These are phyloP conservation scores for Aphelenchoides fujianensis DNA, from an alignment of 1,140 invertebrate species.

Conservation along the genomic window DNA sequence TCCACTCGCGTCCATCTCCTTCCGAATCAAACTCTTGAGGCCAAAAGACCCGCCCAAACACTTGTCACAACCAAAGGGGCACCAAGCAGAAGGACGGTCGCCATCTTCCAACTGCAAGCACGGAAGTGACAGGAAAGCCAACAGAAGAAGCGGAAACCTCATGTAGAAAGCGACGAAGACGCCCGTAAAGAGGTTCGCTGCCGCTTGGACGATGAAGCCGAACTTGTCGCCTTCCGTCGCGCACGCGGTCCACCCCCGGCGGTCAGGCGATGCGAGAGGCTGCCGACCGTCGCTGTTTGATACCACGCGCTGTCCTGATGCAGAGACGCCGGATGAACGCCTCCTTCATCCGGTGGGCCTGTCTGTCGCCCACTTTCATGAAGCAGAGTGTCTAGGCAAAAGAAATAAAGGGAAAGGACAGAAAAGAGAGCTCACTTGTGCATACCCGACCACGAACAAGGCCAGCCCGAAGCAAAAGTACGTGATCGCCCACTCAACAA, in stretches of 20 bases:
- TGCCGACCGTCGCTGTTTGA: no score
- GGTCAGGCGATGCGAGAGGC: no score
- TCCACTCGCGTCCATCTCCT: slow-evolving; percentile 27
- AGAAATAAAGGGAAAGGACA: no score
- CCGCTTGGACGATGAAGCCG: slow-evolving; percentile 21
- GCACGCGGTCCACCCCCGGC: slow-evolving; percentile 27
- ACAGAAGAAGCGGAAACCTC: no score
- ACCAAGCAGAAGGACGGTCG: neutral
- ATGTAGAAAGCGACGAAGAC: slow-evolving; percentile 10
- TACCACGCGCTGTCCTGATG: slow-evolving; percentile 29
- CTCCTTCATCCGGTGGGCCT: slow-evolving; percentile 12
- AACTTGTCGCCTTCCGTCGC: slow-evolving; percentile 32
- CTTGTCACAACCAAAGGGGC: slow-evolving; percentile 7
- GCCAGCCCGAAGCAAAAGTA: slow-evolving; percentile 18
- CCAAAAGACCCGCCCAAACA: slow-evolving; percentile 3
- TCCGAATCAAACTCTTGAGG: neutral
- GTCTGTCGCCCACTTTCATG: slow-evolving; percentile 19
- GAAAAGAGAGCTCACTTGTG: no score
- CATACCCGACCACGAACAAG: slow-evolving; percentile 13
- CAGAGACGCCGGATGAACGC: slow-evolving; percentile 9
- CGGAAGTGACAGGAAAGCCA: no score
- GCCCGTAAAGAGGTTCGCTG: slow-evolving; percentile 13
- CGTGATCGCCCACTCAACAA: neutral
- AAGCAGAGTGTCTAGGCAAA: slow-evolving; percentile 10
- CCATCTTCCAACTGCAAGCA: neutral